Percentiles rank a stretch among this genome's conserved stretches.
Conservation (phyloP, 2,888 invertebrate species). For the Cheilosia soror region DNA sequence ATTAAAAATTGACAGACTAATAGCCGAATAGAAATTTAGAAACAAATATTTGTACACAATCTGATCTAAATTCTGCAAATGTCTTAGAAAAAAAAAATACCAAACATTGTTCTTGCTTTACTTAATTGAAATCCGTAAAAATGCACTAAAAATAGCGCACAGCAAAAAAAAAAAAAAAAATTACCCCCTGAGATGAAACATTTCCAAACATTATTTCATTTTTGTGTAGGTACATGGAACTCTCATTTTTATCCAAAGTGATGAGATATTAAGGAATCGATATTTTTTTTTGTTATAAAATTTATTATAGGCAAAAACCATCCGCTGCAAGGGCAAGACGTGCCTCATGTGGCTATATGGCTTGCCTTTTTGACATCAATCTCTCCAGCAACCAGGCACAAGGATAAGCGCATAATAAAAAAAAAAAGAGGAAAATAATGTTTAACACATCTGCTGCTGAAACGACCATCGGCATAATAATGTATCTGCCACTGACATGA, state of each 20-base stretch:
- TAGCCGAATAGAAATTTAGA: too few species aligned
- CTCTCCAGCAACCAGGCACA: conserved; percentile 36
- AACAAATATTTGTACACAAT: too few species aligned
- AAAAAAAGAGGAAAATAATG: not conserved
- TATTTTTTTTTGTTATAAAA: not conserved
- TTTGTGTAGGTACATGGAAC: conserved; percentile 12
- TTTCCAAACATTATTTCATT: conserved; percentile 16
- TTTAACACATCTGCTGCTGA: conserved; percentile 55
- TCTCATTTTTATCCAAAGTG: conserved; percentile 28
- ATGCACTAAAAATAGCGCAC: conserved; percentile 7
- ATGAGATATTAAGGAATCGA: conserved; percentile 46
- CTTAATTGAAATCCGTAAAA: not conserved
- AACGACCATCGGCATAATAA: conserved; percentile 23
- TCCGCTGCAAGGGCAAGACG: conserved; percentile 18
- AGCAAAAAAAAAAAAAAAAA: not conserved
- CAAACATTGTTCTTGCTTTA: not conserved
- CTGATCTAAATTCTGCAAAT: too few species aligned
- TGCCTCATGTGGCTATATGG: conserved; percentile 22
- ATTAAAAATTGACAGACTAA: too few species aligned
- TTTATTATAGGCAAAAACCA: conserved; percentile 10
- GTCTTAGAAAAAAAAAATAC: too few species aligned
- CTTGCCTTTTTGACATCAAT: conserved; percentile 34
- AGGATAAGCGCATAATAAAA: conserved; percentile 17
- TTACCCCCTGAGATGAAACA: not conserved
- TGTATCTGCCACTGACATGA: conserved; percentile 13